Evolutionary conservation across 64 coral and sea anemone species (phyloP).

Genomic region (Astreopora myriophthalma): DNA sequence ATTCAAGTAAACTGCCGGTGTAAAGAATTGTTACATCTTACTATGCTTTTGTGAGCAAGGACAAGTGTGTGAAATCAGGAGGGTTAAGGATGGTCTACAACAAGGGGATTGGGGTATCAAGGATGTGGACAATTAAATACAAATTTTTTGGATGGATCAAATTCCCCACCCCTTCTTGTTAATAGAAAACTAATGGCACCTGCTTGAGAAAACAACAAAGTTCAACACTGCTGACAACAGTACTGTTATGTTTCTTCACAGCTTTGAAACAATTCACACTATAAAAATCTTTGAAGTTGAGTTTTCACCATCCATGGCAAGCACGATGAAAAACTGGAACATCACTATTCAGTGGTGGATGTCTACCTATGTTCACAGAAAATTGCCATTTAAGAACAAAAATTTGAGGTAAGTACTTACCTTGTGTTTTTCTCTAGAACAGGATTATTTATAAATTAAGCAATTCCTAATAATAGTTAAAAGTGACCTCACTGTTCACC

Average conservation of each 20-base stretch:
- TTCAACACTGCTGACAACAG: no score
- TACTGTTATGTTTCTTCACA: not conserved
- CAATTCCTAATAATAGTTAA: not conserved
- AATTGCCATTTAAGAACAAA: slow-evolving; percentile 86
- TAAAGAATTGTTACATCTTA: no score
- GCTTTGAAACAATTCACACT: slow-evolving; percentile 94
- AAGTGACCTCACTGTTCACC: not conserved
- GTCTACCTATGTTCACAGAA: slow-evolving; percentile 84
- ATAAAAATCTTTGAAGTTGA: slow-evolving; percentile 91
- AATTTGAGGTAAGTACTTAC: slow-evolving; percentile 64
- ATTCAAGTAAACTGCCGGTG: no score
- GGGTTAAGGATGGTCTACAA: no score
- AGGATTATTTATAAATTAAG: not conserved
- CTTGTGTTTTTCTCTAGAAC: not conserved
- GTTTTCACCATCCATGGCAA: slow-evolving; percentile 86
- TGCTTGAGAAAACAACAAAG: no score
- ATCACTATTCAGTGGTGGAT: slow-evolving; percentile 99
- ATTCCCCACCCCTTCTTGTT: no score
- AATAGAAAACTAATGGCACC: no score
- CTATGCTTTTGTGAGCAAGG: no score
- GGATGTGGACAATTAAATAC: no score
- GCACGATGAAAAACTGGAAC: slow-evolving; percentile 97
- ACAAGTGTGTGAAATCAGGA: no score
- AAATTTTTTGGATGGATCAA: no score
- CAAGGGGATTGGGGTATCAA: no score